Conservation (phyloP, 2,113 vertebrate genomes). For the Prolemur simus region DNA sequence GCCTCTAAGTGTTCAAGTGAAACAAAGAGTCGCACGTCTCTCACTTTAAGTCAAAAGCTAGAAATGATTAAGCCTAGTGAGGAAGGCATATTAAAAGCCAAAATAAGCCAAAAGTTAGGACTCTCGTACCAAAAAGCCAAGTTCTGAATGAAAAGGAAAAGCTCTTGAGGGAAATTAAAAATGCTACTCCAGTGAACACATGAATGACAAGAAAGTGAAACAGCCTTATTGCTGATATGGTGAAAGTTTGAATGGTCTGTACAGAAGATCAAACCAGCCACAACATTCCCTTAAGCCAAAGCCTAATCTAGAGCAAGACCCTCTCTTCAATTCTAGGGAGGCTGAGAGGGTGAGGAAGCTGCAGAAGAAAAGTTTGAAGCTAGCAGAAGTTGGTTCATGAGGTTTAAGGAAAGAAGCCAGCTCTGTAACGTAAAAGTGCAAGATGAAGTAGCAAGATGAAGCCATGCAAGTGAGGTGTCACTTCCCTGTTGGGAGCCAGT, state of each 20-base stretch:
- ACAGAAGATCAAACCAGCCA: background rate
- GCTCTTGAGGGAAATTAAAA: background rate
- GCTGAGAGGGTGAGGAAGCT: background rate
- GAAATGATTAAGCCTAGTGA: background rate
- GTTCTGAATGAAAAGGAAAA: background rate
- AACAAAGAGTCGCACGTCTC: background rate
- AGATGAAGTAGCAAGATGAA: no score
- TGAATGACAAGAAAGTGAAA: background rate
- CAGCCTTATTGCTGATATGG: background rate
- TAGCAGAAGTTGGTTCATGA: no score
- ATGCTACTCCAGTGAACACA: background rate
- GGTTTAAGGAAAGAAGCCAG: no score
- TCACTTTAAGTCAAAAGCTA: background rate
- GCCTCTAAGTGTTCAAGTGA: background rate
- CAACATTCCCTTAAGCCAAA: background rate
- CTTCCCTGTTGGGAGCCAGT: no score
- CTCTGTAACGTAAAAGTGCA: no score
- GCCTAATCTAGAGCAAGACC: background rate
- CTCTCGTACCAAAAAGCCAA: background rate
- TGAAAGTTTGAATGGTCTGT: background rate
- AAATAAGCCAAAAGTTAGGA: background rate
- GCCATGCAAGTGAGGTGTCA: background rate
- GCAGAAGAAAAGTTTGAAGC: background rate
- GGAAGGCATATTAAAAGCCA: background rate
- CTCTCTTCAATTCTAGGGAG: background rate